Conservation (phyloP, 2,797 vertebrate genomes). For the Hippoglossus hippoglossus region DNA sequence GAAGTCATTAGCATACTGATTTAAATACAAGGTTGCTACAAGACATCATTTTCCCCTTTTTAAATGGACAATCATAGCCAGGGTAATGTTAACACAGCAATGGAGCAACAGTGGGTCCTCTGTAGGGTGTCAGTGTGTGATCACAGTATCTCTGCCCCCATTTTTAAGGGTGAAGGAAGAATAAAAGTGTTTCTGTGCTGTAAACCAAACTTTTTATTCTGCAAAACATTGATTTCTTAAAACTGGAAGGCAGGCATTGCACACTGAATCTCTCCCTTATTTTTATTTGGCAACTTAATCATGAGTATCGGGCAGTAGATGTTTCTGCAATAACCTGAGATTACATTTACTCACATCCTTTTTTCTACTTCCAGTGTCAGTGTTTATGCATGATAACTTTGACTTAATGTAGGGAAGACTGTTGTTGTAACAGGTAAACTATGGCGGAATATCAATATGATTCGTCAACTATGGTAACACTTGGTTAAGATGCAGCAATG, state of each 20-base stretch:
- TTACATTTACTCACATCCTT: neutral
- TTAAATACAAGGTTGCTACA: constrained; percentile 70
- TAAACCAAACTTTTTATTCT: no score
- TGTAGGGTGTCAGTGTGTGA: constrained; percentile 49
- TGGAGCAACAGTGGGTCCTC: constrained; percentile 21
- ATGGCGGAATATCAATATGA: no score
- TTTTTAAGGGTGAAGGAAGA: constrained; percentile 6
- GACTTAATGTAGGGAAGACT: no score
- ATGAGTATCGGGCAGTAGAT: neutral
- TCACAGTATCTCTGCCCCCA: neutral
- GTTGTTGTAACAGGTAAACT: no score
- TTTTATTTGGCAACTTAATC: neutral
- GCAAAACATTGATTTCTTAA: no score
- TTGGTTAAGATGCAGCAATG: no score
- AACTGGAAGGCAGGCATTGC: no score
- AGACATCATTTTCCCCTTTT: constrained; percentile 45
- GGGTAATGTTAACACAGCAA: constrained; percentile 22
- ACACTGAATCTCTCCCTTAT: no score
- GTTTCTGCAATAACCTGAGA: neutral
- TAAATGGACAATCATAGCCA: constrained; percentile 69
- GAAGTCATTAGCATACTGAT: constrained; percentile 82
- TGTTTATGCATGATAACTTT: no score
- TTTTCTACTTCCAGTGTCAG: neutral
- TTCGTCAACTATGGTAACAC: no score
- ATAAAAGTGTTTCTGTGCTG: neutral